phyloP scores from a whole-genome alignment of 2,888 invertebrate genomes.

The Drosophila seclusa region DNA sequence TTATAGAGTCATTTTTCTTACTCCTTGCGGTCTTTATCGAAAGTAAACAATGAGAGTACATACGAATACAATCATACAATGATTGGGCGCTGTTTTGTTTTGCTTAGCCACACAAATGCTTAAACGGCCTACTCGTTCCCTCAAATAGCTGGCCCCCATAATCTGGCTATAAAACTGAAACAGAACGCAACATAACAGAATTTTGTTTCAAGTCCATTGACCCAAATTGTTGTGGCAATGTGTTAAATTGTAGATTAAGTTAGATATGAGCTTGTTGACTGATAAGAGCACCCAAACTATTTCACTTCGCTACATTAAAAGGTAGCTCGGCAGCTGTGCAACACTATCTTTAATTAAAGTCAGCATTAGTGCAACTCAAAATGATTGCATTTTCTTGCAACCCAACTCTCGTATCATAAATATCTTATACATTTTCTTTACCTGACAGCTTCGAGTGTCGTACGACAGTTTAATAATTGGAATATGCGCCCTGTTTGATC shows the following conservation, averaged over 20 bases:
- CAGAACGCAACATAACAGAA: constrained; percentile 23
- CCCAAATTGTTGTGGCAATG: constrained; percentile 66
- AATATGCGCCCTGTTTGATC: constrained; percentile 51
- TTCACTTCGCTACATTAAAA: constrained; percentile 17
- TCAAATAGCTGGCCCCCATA: constrained; percentile 40
- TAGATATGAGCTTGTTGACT: constrained; percentile 55
- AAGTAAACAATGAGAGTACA: constrained; percentile 58
- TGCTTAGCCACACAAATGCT: constrained; percentile 31
- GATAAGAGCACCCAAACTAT: constrained; percentile 56
- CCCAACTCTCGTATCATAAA: constrained; percentile 35
- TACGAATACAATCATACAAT: constrained; percentile 48
- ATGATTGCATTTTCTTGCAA: constrained; percentile 26
- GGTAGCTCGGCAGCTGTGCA: constrained; percentile 13
- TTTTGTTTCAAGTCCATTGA: constrained; percentile 71
- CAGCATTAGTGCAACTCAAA: constrained; percentile 18
- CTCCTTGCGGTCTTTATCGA: constrained; percentile 65
- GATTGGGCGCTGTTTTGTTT: constrained; percentile 52
- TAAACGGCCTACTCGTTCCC: neutral
- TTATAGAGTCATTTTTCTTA: constrained; percentile 67
- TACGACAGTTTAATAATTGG: constrained; percentile 72
- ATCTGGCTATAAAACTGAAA: constrained; percentile 43
- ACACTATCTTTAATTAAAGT: constrained; percentile 51
- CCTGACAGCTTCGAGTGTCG: constrained; percentile 65
- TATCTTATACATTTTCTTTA: constrained; percentile 45
- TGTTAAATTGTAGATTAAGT: constrained; percentile 53